Conservation (phyloP, 2,888 invertebrate genomes). For the Tubulanus polymorphus region DNA sequence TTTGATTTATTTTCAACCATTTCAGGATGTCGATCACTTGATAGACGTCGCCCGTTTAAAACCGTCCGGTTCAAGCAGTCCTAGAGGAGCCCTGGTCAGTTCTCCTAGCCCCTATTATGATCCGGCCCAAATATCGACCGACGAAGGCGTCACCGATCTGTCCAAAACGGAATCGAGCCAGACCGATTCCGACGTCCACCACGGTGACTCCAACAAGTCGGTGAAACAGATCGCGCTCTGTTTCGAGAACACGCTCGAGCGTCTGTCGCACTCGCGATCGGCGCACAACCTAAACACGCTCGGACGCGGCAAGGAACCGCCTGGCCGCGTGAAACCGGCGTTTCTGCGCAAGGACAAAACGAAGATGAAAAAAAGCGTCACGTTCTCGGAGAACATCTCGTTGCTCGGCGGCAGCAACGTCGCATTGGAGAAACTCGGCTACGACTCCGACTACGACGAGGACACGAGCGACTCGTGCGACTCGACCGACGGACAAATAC, state of each 20-base stretch:
- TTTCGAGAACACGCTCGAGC: not conserved
- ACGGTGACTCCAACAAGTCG: not conserved
- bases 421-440: not conserved
- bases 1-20: too few species aligned
- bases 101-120: not conserved
- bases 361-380: not conserved
- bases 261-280: not conserved
- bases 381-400: not conserved
- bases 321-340: not conserved
- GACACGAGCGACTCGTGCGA: constrained; percentile 1
- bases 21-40: too few species aligned
- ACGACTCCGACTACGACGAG: constrained; percentile 1
- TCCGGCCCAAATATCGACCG: not conserved
- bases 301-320: too few species aligned
- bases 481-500: not conserved
- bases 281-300: not conserved
- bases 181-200: not conserved
- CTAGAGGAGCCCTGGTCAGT: not conserved
- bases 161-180: not conserved
- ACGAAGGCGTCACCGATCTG: not conserved
- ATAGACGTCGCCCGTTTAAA: too few species aligned
- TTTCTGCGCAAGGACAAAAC: not conserved
- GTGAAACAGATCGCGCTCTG: not conserved
- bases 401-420: not conserved
- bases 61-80: not conserved